These are phyloP conservation scores for Sciaenops ocellatus DNA, from an alignment of 2,797 vertebrate species.

Conservation along the genomic window DNA sequence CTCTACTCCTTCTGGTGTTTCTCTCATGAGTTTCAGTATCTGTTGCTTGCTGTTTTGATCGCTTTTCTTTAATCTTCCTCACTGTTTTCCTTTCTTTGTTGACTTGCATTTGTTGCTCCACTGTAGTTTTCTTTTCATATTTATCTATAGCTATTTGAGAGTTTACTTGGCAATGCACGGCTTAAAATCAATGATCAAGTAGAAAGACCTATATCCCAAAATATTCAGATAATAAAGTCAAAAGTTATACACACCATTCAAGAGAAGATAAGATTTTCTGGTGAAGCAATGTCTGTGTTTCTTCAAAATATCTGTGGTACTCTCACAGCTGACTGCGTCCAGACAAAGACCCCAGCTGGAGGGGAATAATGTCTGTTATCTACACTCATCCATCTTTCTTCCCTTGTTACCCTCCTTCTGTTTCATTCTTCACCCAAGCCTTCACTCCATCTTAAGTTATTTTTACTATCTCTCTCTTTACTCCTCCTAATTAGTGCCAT, in stretches of 20 bases:
- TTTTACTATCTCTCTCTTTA: constrained; percentile 16
- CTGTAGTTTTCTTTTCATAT: background rate
- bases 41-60: constrained; percentile 5
- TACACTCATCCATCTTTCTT: constrained; percentile 46
- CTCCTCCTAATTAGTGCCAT: background rate
- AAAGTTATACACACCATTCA: background rate
- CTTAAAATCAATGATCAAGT: constrained; percentile 2
- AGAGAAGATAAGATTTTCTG: background rate
- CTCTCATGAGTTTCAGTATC: constrained; percentile 22
- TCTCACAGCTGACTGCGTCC: constrained; percentile 57
- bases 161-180: background rate
- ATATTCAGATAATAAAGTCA: constrained; percentile 1
- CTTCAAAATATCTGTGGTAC: constrained; percentile 16
- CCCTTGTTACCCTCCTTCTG: constrained; percentile 10
- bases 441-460: constrained; percentile 10
- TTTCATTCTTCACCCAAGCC: constrained; percentile 13
- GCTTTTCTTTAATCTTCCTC: constrained; percentile 9
- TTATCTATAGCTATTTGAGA: background rate
- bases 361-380: constrained; percentile 68
- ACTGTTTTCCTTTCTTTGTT: constrained; percentile 9
- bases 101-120: background rate
- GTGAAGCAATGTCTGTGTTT: background rate
- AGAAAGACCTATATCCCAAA: background rate
- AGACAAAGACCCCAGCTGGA: constrained; percentile 70
- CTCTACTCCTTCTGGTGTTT: constrained; percentile 24